These are phyloP conservation scores for Punctoribates punctum DNA, from an alignment of 2,888 invertebrate genomes.

Conservation along the genomic window DNA sequence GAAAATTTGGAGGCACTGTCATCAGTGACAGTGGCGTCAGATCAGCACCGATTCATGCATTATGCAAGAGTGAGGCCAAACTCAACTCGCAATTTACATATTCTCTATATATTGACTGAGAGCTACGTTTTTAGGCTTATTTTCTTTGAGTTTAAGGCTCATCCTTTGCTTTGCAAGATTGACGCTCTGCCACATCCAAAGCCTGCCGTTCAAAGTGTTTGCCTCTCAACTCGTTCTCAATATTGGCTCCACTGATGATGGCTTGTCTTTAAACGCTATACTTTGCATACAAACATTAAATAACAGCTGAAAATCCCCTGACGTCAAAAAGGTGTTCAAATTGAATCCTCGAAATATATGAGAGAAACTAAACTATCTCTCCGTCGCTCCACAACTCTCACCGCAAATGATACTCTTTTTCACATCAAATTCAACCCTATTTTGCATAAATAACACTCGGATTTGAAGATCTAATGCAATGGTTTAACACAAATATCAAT, in stretches of 20 bases:
- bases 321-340: conserved; percentile 29
- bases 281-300: conserved; percentile 32
- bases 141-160: background rate
- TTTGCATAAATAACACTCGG: conserved; percentile 14
- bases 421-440: background rate
- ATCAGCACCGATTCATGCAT: conserved; percentile 17
- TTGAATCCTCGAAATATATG: conserved; percentile 17
- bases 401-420: conserved; percentile 21
- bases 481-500: too few relatives aligned
- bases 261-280: conserved; percentile 6
- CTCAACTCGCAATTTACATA: background rate
- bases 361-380: background rate
- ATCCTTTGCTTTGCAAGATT: background rate
- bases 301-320: conserved; percentile 31
- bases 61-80: conserved; percentile 2
- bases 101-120: conserved; percentile 5
- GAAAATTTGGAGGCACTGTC: conserved; percentile 26
- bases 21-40: background rate
- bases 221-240: conserved; percentile 20
- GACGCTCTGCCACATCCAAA: background rate
- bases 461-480: too few relatives aligned
- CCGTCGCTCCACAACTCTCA: background rate
- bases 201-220: conserved; percentile 20
- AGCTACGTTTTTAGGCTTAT: background rate
- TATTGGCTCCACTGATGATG: conserved; percentile 27